Evolutionary conservation across 2,797 vertebrate species (phyloP), one percentile per base, ranked within the genome.

Genomic region (Oceanodroma leucorhoa): DNA sequence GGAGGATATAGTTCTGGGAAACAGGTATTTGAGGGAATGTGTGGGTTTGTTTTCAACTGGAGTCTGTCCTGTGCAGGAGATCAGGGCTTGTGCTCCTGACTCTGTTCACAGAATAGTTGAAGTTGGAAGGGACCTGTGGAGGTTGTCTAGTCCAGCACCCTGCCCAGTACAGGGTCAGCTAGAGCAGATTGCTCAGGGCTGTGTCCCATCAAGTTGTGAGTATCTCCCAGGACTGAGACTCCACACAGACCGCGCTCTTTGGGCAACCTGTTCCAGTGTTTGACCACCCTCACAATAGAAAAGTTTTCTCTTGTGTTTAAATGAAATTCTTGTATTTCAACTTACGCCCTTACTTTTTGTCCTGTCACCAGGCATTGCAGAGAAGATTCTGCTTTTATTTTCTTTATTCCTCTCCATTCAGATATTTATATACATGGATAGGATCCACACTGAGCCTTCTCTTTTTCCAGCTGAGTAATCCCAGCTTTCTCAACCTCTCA

Each of bases 1-100:
- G 98, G 99, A 61, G 97, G 99, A 72, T 99, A 98, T 7, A 98
- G 98, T 89, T 98, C 99, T 82, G 98, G 95, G 84, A 99, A 80
- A 94, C 98, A 98, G 97, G 99, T 99, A 97, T 43, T 60, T 65
- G 58, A 69, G 40, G 24, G 17, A 69, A 67, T 14, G 11, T 32
- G 6, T 43, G 29, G 41, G 27, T 82, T 45, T 72, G 17, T 38
- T 80, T 84, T 87, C 30, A 62, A 2, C 27, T 58, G 30, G 17
- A 76, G 23, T 13, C 65, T 75, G 30, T n/a, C 22, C 43, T 87
- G 24, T 62, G n/a, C 32, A 23, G 32, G 48, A 82, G 9, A 65
- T 62, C 3, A 50, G 36, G n/a, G 40, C 50, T 65, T 76, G 26
- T 85, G 61, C n/a, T 70, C 7, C 12, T 43, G 29, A 15, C 14